phyloP scores from a whole-genome alignment of 1,140 invertebrate species.

The Aphelinus atriplicis region DNA sequence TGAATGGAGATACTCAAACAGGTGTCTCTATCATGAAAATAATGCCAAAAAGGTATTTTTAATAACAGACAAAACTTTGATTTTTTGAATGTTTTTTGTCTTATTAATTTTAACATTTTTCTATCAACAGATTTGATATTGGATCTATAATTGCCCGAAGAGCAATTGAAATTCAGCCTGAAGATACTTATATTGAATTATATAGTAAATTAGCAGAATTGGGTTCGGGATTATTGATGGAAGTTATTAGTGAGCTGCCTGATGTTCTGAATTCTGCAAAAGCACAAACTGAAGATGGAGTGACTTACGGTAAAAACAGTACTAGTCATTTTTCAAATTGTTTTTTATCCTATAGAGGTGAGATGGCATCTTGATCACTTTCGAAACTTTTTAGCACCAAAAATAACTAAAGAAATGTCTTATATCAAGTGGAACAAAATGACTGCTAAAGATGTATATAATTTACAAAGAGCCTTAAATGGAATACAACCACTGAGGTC shows the following conservation, averaged over 20 bases:
- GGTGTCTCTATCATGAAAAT: constrained; percentile 93
- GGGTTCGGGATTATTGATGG: constrained; percentile 76
- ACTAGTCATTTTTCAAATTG: background rate
- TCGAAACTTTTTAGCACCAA: constrained; percentile 70
- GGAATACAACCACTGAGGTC: constrained; percentile 73
- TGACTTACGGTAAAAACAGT: constrained; percentile 74
- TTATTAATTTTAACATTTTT: constrained; percentile 1
- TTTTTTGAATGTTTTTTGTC: background rate
- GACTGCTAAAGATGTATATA: constrained; percentile 71
- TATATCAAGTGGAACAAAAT: constrained; percentile 73
- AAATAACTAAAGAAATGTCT: constrained; percentile 71
- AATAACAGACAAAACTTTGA: background rate
- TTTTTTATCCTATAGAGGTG: too few relatives aligned
- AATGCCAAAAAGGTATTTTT: constrained; percentile 75
- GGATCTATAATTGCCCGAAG: constrained; percentile 82
- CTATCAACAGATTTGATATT: constrained; percentile 77
- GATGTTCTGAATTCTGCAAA: constrained; percentile 67
- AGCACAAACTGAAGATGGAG: constrained; percentile 70
- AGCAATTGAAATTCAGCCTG: constrained; percentile 69
- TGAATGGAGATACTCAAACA: constrained; percentile 83
- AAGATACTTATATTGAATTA: constrained; percentile 76
- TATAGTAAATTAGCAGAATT: constrained; percentile 72
- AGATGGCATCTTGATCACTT: too few relatives aligned
- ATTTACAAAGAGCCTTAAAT: constrained; percentile 74
- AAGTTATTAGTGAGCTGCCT: constrained; percentile 73